These are phyloP conservation scores for Bryconaethiops microstoma DNA, from an alignment of 2,797 vertebrate genomes.

Conservation along the genomic window DNA sequence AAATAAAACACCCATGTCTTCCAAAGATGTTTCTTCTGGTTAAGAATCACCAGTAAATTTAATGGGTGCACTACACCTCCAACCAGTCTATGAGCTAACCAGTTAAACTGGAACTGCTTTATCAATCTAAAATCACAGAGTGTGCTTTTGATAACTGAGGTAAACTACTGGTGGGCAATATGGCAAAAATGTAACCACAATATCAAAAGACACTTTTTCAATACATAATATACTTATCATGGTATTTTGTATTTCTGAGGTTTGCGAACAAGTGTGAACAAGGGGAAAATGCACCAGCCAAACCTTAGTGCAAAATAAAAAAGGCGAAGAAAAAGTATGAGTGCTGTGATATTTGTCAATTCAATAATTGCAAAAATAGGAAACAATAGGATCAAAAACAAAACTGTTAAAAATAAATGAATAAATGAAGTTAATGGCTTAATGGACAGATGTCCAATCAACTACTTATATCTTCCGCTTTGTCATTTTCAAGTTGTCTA, in stretches of 20 bases:
- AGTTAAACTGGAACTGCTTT: neutral
- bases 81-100: too few relatives aligned
- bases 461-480: too few relatives aligned
- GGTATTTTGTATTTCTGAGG: neutral
- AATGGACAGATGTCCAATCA: too few relatives aligned
- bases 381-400: too few relatives aligned
- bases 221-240: neutral
- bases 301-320: neutral
- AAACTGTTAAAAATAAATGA: too few relatives aligned
- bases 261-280: neutral
- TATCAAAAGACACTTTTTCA: neutral
- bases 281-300: neutral
- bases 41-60: neutral
- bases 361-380: neutral
- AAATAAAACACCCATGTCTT: neutral
- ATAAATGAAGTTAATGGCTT: too few relatives aligned
- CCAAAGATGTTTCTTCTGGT: neutral
- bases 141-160: neutral
- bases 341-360: neutral
- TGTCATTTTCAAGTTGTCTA: too few relatives aligned
- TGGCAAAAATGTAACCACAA: neutral
- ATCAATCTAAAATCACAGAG: constrained; percentile 23
- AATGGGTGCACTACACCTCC: neutral
- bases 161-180: neutral
- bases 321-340: neutral